Evolutionary conservation across 2,797 vertebrate species (phyloP).

Genomic region (Lacerta agilis): DNA sequence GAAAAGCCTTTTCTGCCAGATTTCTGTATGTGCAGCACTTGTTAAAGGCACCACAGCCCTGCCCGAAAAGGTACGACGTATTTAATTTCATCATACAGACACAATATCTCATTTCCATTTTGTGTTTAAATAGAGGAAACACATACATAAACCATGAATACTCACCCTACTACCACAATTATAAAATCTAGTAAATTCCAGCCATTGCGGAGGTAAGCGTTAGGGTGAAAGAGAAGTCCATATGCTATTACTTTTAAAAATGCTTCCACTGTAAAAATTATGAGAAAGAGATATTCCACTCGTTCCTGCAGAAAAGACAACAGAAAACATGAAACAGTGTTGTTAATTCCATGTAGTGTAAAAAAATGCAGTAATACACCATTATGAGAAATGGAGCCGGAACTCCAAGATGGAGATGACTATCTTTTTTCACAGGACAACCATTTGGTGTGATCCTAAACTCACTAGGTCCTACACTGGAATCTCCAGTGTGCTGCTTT

Average conservation of each 20-base stretch:
- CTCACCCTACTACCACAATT: slow-evolving; percentile 99
- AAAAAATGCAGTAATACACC: neutral
- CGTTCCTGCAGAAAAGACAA: slow-evolving; percentile 86
- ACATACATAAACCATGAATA: slow-evolving; percentile 40
- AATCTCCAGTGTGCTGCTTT: neutral
- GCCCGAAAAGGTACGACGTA: neutral
- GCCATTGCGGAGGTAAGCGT: slow-evolving; percentile 98
- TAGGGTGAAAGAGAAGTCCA: slow-evolving; percentile 98
- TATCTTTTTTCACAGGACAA: neutral
- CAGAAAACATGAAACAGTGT: slow-evolving; percentile 66
- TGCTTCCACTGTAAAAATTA: slow-evolving; percentile 99
- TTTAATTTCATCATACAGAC: neutral
- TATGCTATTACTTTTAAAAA: slow-evolving; percentile 99
- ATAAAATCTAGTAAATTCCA: slow-evolving; percentile 99
- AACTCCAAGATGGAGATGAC: neutral
- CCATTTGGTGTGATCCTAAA: neutral
- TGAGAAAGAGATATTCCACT: slow-evolving; percentile 99
- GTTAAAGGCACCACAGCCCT: neutral
- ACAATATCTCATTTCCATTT: neutral
- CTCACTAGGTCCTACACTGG: neutral
- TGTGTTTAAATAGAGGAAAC: neutral
- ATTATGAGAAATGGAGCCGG: neutral
- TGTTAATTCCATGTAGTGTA: slow-evolving; percentile 38
- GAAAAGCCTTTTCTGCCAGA: neutral
- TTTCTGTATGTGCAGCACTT: neutral